phyloP scores from a whole-genome alignment of 2,113 vertebrate species.

The Sturnira hondurensis region DNA sequence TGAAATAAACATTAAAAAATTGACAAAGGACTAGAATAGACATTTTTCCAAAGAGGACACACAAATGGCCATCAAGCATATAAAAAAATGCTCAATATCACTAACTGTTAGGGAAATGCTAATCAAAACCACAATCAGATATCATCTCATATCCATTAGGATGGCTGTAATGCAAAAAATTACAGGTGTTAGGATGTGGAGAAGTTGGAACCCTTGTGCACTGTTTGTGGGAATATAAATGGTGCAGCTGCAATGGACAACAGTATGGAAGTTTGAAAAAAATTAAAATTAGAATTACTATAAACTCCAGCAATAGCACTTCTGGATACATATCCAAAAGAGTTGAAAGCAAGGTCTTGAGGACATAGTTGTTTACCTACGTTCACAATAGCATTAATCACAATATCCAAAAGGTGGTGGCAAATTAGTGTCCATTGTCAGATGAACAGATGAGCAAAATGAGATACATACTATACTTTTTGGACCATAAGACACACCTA shows the following conservation, averaged over 20 bases:
- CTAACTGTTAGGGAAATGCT: background rate
- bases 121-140: background rate
- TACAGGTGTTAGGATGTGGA: background rate
- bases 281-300: background rate
- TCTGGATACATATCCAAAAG: background rate
- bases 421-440: background rate
- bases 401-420: background rate
- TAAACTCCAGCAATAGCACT: background rate
- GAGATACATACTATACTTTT: too few relatives aligned
- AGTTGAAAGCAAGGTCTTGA: background rate
- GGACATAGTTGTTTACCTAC: background rate
- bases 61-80: background rate
- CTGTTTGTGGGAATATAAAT: background rate
- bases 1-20: background rate
- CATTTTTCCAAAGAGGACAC: background rate
- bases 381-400: background rate
- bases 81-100: background rate
- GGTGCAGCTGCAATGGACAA: background rate
- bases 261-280: background rate
- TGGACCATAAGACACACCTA: too few relatives aligned
- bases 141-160: background rate
- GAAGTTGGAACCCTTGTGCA: background rate
- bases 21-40: background rate
- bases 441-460: background rate
- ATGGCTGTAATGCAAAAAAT: background rate